Base-by-base conservation (phyloP, 1,140 invertebrate species). In the Bursaphelenchus mucronatus region DNA sequence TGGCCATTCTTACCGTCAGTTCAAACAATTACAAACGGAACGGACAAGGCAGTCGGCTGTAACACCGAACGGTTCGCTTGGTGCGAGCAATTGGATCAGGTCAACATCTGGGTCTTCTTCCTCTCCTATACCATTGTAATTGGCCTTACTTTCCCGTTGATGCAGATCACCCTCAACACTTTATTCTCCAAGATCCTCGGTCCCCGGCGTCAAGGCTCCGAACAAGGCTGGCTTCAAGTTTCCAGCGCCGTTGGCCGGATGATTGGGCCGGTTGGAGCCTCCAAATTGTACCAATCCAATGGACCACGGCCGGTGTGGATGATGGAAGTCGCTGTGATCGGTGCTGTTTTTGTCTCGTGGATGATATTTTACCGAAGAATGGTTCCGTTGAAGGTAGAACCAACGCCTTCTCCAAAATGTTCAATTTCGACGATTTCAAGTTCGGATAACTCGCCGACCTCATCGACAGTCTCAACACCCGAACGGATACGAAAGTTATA, bases 181-280 rank as follows among this genome's bases (percentile, higher is more conserved):
- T 45, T 76, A 3, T 76, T 66, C 46, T 74, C 76, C 0, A 76
- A 76, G 52, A 73, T 76, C 5, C 54, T 76, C 17, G 74, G 74
- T 5, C 76, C 74, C 19, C 13, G 65, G 30, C 52, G 57, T 44
- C 72, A 73, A 51, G 70, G 66, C 17, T 64, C 67, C 15, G 44
- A 73, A 46, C 71, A 73, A 61, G 67, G 71, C 9, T 13, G 68
- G 4, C 57, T 76, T 7, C 71, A 73, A 65, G 49, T 63, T n/a
- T 63, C 44, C 15, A 40, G 58, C 2, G 57, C 55, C 11, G 49
- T 62, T 19, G 64, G 55, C 13, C 41, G 58, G 40, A 63, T 66
- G 58, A 40, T 64, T 30, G 57, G 43, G n/a, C 64, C 64, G 5
- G 19, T 63, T 13, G 58, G 47, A 7, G 46, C 50, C 7, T 61